Conservation (phyloP, 2,888 invertebrate genomes). For the Homarus gammarus region DNA sequence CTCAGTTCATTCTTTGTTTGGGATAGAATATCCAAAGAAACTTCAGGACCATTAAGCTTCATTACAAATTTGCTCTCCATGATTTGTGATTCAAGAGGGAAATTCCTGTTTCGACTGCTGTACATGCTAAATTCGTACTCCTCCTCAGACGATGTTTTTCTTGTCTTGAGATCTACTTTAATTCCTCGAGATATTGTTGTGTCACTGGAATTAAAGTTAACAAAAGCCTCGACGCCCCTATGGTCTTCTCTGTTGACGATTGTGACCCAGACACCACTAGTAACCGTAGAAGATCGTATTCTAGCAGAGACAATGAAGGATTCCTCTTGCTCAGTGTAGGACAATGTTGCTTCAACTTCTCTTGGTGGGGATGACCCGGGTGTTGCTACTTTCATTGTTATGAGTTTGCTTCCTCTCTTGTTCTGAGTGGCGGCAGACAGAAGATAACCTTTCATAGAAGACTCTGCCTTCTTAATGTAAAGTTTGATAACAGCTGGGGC, state of each 20-base stretch:
- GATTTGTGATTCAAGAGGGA: slow-evolving; percentile 19
- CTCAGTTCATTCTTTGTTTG: slow-evolving; percentile 43
- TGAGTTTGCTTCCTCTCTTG: neutral
- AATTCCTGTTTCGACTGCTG: neutral
- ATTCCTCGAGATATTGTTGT: slow-evolving; percentile 3
- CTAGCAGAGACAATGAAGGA: neutral
- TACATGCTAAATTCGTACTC: slow-evolving; percentile 18
- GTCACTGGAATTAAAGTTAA: neutral
- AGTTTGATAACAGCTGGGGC: slow-evolving; percentile 23
- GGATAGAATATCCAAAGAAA: slow-evolving; percentile 3
- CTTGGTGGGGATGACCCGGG: slow-evolving; percentile 31
- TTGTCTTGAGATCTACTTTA: slow-evolving; percentile 8
- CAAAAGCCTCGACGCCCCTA: slow-evolving; percentile 18
- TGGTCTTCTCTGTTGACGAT: slow-evolving; percentile 18
- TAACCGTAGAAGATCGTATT: slow-evolving; percentile 12
- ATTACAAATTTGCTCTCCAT: slow-evolving; percentile 16
- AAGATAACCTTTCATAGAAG: slow-evolving; percentile 42
- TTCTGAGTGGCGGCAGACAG: neutral
- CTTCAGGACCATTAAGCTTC: neutral
- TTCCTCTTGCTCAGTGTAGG: slow-evolving; percentile 10
- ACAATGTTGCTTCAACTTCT: slow-evolving; percentile 6
- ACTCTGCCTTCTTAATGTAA: slow-evolving; percentile 36
- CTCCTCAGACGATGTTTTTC: neutral
- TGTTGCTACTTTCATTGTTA: slow-evolving; percentile 4
- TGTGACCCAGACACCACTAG: neutral